A percentile compares a stretch with the other conserved stretches of the same genome.
These are phyloP conservation scores for Haliaeetus vocifer DNA, from an alignment of 2,797 vertebrate species.

Conservation along the genomic window DNA sequence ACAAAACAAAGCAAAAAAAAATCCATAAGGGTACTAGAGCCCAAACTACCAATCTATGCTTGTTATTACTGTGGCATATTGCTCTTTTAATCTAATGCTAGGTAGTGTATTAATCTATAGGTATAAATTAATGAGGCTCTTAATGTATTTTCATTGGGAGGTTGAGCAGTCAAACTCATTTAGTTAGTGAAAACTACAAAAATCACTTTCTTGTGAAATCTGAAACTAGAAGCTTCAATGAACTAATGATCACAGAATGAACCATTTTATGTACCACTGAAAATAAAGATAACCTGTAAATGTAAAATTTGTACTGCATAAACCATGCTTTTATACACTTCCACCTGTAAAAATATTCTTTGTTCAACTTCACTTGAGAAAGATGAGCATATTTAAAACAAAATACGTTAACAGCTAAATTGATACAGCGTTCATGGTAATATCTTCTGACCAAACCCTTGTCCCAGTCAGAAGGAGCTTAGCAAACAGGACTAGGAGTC, in stretches of 20 bases:
- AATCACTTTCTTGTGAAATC: conserved; percentile 78
- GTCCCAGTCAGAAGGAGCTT: background rate
- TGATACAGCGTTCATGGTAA: background rate
- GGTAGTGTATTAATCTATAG: conserved; percentile 65
- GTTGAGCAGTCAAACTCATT: conserved; percentile 78
- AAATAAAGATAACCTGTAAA: conserved; percentile 72
- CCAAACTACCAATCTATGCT: conserved; percentile 59
- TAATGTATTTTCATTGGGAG: conserved; percentile 79
- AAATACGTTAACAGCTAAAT: background rate
- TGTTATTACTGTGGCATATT: conserved; percentile 61
- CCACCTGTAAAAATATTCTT: conserved; percentile 47
- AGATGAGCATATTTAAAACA: background rate
- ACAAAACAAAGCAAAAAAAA: conserved; percentile 16
- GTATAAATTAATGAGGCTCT: conserved; percentile 79
- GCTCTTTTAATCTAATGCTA: conserved; percentile 67
- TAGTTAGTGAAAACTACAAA: conserved; percentile 77
- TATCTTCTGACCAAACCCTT: background rate
- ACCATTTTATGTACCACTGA: conserved; percentile 72
- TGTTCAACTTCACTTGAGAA: conserved; percentile 29
- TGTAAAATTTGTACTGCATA: conserved; percentile 68
- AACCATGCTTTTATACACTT: conserved; percentile 57
- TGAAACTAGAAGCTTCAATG: conserved; percentile 74
- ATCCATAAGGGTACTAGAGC: conserved; percentile 26
- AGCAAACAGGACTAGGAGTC: background rate
- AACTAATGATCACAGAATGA: conserved; percentile 73